Evolutionary conservation across 2,113 vertebrate genomes (phyloP).

Genomic region (Bujurquina vittata): DNA sequence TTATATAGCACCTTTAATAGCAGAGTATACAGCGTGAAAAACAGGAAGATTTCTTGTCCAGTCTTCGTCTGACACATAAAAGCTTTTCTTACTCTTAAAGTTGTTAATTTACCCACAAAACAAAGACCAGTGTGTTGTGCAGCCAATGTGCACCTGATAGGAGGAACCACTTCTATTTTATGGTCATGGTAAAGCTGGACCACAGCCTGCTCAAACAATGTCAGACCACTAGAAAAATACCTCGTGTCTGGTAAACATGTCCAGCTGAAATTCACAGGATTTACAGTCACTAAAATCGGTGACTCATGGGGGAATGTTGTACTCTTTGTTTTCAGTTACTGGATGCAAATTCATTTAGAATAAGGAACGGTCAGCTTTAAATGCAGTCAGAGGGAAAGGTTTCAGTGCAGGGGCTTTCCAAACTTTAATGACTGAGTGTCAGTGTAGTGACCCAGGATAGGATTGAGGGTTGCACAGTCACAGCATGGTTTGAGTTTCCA

Average conservation of each 20-base stretch:
- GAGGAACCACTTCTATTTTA: not conserved
- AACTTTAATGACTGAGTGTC: not conserved
- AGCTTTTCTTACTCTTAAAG: not conserved
- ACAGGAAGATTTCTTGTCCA: not conserved
- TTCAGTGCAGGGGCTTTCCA: not conserved
- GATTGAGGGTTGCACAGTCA: too few species aligned
- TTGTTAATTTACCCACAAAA: not conserved
- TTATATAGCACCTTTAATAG: not conserved
- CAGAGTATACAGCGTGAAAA: not conserved
- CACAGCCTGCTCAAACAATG: not conserved
- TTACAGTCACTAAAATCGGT: not conserved
- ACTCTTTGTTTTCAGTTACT: not conserved
- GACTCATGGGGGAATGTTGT: not conserved
- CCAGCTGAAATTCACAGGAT: not conserved
- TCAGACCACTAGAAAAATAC: not conserved
- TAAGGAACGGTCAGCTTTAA: not conserved
- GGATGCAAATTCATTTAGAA: not conserved
- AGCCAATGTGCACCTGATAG: not conserved
- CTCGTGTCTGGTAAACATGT: fast-evolving
- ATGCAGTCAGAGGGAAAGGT: not conserved
- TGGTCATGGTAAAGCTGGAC: not conserved
- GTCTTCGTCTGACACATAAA: not conserved
- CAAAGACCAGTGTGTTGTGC: not conserved
- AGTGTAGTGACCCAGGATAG: not conserved
- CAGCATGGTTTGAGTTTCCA: too few species aligned